These are phyloP conservation scores for Cephalopholis sonnerati DNA, from an alignment of 2,113 vertebrate genomes.

Conservation along the genomic window DNA sequence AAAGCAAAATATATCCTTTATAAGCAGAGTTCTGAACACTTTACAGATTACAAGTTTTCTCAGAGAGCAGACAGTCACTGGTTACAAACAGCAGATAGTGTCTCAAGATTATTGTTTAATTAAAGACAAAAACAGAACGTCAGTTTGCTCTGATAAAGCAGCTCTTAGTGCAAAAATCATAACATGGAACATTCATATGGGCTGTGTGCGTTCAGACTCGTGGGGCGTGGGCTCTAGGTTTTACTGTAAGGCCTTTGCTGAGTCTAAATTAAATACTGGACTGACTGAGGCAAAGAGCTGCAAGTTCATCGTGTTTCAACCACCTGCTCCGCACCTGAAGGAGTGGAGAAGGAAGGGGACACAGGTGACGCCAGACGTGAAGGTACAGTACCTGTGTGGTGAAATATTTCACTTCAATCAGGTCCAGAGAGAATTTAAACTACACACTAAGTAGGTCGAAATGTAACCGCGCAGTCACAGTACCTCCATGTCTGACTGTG, in stretches of 20 bases:
- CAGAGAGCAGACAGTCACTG: conserved; percentile 12
- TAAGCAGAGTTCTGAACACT: conserved; percentile 7
- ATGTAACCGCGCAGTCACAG: neutral
- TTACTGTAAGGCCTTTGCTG: conserved; percentile 47
- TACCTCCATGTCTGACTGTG: neutral
- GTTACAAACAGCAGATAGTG: conserved; percentile 24
- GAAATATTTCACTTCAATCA: neutral
- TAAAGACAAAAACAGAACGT: conserved; percentile 38
- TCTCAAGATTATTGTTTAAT: conserved; percentile 24
- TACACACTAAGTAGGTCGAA: neutral
- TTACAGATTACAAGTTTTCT: conserved; percentile 40
- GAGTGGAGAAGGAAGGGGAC: neutral
- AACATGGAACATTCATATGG: conserved; percentile 56
- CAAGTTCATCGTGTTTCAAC: neutral
- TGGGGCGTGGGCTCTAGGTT: conserved; percentile 4
- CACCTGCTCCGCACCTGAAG: conserved; percentile 32
- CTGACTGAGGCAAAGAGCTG: conserved; percentile 13
- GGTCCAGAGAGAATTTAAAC: neutral
- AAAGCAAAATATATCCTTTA: conserved; percentile 53
- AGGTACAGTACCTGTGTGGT: neutral
- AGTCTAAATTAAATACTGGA: neutral
- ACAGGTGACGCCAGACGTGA: conserved; percentile 5
- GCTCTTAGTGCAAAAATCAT: conserved; percentile 34
- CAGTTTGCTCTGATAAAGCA: neutral
- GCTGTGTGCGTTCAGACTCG: conserved; percentile 3